Evolutionary conservation across 2,113 vertebrate genomes (phyloP).

Genomic region (Meriones unguiculatus): DNA sequence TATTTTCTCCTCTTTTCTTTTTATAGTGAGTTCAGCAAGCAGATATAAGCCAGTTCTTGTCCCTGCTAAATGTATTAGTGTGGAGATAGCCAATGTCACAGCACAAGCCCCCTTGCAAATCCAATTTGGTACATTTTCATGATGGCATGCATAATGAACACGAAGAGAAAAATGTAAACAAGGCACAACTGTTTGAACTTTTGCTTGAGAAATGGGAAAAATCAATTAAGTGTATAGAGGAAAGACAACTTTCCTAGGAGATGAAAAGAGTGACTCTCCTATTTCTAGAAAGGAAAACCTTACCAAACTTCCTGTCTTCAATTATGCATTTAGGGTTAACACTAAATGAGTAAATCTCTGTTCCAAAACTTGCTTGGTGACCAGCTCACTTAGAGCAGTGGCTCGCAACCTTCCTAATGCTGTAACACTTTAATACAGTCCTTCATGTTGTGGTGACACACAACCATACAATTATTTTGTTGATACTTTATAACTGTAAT

Average conservation of each 20-base stretch:
- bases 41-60: neutral
- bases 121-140: neutral
- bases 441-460: neutral
- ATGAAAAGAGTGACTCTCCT: neutral
- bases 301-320: neutral
- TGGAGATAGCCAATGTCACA: neutral
- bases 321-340: neutral
- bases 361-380: neutral
- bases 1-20: conserved; percentile 3
- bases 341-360: neutral
- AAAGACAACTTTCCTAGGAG: conserved; percentile 47
- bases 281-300: conserved; percentile 9
- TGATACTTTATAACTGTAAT: neutral
- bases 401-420: neutral
- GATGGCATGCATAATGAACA: neutral
- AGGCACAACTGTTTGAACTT: neutral
- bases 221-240: conserved; percentile 23
- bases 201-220: conserved; percentile 48
- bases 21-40: neutral
- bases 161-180: conserved; percentile 46
- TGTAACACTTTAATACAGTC: neutral
- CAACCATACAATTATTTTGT: neutral
- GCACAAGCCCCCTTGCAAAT: neutral
- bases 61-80: neutral
- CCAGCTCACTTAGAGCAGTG: neutral